These are phyloP conservation scores for Amblyornis subalaris DNA, from an alignment of 2,113 vertebrate species.

Conservation along the genomic window DNA sequence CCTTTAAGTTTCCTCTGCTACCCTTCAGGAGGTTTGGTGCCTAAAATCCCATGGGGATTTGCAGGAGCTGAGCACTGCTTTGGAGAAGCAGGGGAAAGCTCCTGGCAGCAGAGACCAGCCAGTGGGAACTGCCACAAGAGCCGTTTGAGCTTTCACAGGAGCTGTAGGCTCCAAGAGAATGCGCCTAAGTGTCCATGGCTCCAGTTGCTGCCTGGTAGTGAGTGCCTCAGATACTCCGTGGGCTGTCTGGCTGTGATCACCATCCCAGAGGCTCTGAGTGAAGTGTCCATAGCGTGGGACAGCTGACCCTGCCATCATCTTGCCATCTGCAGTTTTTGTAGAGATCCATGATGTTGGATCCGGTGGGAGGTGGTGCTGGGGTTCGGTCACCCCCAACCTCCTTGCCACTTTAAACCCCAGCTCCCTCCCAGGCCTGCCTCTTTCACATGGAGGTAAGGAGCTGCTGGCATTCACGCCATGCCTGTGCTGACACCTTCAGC, in stretches of 20 bases:
- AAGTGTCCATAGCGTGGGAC: rapidly evolving
- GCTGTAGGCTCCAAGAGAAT: neutral
- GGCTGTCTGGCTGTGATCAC: neutral
- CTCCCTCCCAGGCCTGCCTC: neutral
- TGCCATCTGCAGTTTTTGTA: neutral
- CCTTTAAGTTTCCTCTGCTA: neutral
- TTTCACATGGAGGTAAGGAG: neutral
- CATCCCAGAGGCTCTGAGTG: neutral
- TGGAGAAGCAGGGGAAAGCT: neutral
- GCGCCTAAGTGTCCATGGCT: neutral
- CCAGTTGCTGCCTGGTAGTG: neutral
- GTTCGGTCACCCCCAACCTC: neutral
- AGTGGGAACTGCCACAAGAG: neutral
- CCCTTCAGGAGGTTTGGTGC: neutral
- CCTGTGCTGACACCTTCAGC: rapidly evolving
- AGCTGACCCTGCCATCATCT: rapidly evolving
- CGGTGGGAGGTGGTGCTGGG: neutral
- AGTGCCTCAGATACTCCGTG: neutral
- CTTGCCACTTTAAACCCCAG: neutral
- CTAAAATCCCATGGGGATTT: neutral
- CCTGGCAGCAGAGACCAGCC: neutral
- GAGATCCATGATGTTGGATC: rapidly evolving
- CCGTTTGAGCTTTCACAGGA: neutral
- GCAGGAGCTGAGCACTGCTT: neutral
- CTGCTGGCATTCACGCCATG: neutral